Base-by-base conservation (phyloP, 92 coral and sea anemone species). In the Hydrozoanthus gracilis region DNA sequence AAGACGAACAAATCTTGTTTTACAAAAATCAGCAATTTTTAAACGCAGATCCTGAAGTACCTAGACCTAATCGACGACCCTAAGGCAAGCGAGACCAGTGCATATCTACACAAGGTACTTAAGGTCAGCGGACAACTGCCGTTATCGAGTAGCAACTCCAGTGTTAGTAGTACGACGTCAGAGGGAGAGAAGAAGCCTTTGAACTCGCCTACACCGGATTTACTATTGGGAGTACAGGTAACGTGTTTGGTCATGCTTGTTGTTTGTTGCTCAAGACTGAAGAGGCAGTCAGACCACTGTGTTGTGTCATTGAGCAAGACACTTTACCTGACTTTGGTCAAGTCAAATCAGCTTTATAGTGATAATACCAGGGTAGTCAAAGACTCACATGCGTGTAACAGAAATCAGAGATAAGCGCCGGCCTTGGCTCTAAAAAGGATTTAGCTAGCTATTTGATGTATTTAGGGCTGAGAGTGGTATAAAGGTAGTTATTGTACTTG, bases 1-100 rank as follows among this genome's bases (percentile, higher is more conserved):
- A n/a, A n/a, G n/a, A n/a, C n/a, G n/a, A n/a, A n/a, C n/a, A n/a
- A n/a, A n/a, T 0, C 62, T 1, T 55, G 62, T 4, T 15, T 56
- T 56, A 10, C 8, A 58, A 16, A 7, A 14, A 11, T 58, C 4
- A 58, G 15, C 3, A 7, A 11, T 58, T 58, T 58, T 44, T 2
- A 11, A 11, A 14, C 66, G 13, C 69, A 96, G 99, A 93, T 96
- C 18, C 86, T 96, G 55, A 95, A 89, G 12, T 90, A 92, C 49
- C 79, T 92, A 62, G 91, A 92, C 67, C 89, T 95, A 4, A 96
- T 96, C 51, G 95, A 92, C 52, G 95, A 96, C 78, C 92, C 98
- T 4, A 91, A 92, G 4, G 88, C 91, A 27, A 94, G 99, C 79
- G 99, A 96, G 51, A 96, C 94, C 44, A 90, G 89, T 4, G 94